A percentile compares a stretch with the other conserved stretches of the same genome.
Evolutionary conservation across 2,888 invertebrate genomes (phyloP).

Genomic region (Nebria salina): DNA sequence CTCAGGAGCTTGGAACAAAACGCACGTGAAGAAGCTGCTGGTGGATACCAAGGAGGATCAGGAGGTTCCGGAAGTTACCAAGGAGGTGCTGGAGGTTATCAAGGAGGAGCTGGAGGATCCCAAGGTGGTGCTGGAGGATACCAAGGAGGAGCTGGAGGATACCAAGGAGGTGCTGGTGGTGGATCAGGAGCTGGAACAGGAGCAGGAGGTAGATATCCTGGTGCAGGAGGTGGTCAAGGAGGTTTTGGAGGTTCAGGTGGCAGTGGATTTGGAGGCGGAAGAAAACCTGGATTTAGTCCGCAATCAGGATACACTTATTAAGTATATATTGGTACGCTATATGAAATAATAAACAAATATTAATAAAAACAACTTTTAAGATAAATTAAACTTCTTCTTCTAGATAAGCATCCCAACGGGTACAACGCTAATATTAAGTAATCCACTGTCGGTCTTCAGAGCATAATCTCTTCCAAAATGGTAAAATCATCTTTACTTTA

Average conservation of each 20-base stretch:
- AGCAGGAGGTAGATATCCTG: conserved; percentile 52
- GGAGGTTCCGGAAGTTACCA: conserved; percentile 50
- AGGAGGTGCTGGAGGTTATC: conserved; percentile 49
- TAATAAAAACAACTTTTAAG: neutral
- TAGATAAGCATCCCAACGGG: conserved; percentile 31
- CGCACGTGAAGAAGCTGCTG: conserved; percentile 62
- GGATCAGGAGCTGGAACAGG: conserved; percentile 49
- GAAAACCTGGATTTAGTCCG: conserved; percentile 61
- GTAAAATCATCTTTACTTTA: conserved; percentile 13
- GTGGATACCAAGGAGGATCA: conserved; percentile 38
- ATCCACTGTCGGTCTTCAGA: conserved; percentile 21
- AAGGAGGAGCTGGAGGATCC: conserved; percentile 49
- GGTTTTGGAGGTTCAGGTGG: conserved; percentile 50
- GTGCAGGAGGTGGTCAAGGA: conserved; percentile 47
- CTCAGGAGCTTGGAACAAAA: conserved; percentile 67
- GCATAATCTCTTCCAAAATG: neutral
- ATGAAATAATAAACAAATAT: neutral
- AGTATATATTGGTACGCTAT: conserved; percentile 35
- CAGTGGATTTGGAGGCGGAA: conserved; percentile 56
- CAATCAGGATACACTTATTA: conserved; percentile 65
- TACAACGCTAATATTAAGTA: conserved; percentile 37
- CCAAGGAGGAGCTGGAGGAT: conserved; percentile 51
- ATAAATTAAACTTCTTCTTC: conserved; percentile 15
- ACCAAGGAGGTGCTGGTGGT: conserved; percentile 50
- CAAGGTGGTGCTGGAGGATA: conserved; percentile 51